phyloP scores from a whole-genome alignment of 2,888 invertebrate species.

The Lasioglossum zephyrum region DNA sequence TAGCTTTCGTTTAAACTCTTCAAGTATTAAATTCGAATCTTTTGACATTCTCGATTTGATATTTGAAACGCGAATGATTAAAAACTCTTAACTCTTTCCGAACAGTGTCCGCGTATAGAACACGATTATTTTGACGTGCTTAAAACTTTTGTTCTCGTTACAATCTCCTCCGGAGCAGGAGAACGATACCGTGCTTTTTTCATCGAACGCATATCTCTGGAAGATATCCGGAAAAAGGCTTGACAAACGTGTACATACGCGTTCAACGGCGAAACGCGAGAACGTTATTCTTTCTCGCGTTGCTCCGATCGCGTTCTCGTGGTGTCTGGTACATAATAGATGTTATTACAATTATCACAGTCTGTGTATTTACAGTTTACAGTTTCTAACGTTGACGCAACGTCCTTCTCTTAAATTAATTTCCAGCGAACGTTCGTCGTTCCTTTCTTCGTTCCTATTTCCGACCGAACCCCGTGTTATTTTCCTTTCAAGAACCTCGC shows the following conservation, averaged over 20 bases:
- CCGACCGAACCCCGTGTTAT: constrained; percentile 1
- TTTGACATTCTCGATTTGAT: neutral
- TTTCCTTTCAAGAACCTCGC: constrained; percentile 37
- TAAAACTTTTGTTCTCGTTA: constrained; percentile 18
- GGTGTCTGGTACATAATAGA: constrained; percentile 56
- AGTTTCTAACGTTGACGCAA: constrained; percentile 78
- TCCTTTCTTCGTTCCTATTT: constrained; percentile 15
- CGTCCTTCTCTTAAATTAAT: constrained; percentile 55
- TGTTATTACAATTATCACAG: constrained; percentile 83
- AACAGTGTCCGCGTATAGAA: neutral
- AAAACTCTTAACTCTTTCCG: neutral
- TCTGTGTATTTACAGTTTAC: constrained; percentile 84
- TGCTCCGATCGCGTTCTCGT: constrained; percentile 37
- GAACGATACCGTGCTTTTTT: constrained; percentile 28
- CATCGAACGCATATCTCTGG: constrained; percentile 24
- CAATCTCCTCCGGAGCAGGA: constrained; percentile 22
- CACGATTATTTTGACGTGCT: neutral
- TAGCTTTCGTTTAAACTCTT: constrained; percentile 1
- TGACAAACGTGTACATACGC: constrained; percentile 23
- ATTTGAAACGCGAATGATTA: neutral
- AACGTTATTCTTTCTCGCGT: constrained; percentile 35
- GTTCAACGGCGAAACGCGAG: constrained; percentile 32
- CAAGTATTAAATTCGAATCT: constrained; percentile 16
- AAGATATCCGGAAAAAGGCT: constrained; percentile 37
- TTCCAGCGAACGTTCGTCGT: constrained; percentile 25